These are phyloP conservation scores for Drosophila suzukii DNA, from an alignment of 1,140 invertebrate species.

Conservation along the genomic window DNA sequence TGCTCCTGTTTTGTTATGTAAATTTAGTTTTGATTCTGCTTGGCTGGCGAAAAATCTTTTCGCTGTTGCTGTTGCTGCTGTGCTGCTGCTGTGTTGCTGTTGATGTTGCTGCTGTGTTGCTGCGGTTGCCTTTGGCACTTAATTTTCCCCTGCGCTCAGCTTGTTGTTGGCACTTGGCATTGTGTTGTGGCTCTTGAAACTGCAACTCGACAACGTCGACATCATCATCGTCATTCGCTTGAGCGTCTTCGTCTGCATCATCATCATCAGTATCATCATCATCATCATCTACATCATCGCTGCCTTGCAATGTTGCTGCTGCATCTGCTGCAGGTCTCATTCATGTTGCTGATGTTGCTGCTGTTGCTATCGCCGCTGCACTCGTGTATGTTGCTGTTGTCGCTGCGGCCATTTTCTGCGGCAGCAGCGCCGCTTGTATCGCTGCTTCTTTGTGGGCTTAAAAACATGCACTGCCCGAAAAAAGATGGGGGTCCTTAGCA, in stretches of 20 bases:
- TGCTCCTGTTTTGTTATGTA: constrained; percentile 54
- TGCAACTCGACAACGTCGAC: constrained; percentile 10
- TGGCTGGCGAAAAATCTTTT: constrained; percentile 26
- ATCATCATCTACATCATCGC: neutral
- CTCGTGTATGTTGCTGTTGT: constrained; percentile 19
- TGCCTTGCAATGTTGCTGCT: constrained; percentile 1
- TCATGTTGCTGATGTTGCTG: constrained; percentile 35
- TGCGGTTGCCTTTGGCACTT: constrained; percentile 66
- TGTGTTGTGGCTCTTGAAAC: constrained; percentile 23
- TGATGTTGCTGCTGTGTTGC: constrained; percentile 1
- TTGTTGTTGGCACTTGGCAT: constrained; percentile 40
- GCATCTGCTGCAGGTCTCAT: constrained; percentile 16
- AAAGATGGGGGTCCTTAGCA: neutral
- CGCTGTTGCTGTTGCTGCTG: constrained; percentile 26
- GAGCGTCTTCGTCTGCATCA: constrained; percentile 8
- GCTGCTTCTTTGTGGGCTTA: constrained; percentile 26
- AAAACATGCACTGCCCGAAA: constrained; percentile 8
- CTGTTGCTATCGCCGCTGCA: constrained; percentile 17
- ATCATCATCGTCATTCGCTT: constrained; percentile 1
- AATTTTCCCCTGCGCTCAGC: constrained; percentile 9
- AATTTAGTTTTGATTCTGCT: constrained; percentile 64
- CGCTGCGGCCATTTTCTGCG: constrained; percentile 47
- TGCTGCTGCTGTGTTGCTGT: constrained; percentile 22
- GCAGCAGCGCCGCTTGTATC: constrained; percentile 12
- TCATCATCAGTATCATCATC: constrained; percentile 10